A percentile compares a stretch with the other conserved stretches of the same genome.
phyloP scores from a whole-genome alignment of 2,113 vertebrate genomes.

The Helogale parvula region DNA sequence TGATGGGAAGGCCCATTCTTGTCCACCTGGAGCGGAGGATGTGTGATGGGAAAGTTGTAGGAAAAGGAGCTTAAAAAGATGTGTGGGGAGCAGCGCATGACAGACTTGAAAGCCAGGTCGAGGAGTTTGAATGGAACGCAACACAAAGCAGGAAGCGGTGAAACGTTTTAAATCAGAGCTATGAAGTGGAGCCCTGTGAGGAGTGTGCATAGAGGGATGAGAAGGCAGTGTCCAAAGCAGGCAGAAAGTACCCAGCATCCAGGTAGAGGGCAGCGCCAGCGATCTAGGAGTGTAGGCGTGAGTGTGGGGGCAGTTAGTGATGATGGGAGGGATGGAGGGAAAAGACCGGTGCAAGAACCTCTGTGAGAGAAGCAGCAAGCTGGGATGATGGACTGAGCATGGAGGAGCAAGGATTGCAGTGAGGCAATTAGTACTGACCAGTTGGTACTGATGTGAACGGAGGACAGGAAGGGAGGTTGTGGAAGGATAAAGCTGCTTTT shows the following conservation, averaged over 20 bases:
- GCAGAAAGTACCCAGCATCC: not conserved
- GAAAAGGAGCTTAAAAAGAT: not conserved
- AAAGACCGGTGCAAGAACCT: not conserved
- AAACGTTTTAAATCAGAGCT: not conserved
- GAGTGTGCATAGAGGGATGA: not conserved
- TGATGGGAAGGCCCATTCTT: not conserved
- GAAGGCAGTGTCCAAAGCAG: not conserved
- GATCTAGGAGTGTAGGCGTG: accelerated
- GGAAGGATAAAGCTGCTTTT: not conserved
- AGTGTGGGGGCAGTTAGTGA: not conserved
- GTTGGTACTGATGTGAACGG: not conserved
- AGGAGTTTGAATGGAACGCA: not conserved
- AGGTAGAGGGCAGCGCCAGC: not conserved
- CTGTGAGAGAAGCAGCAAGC: not conserved
- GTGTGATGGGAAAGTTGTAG: not conserved
- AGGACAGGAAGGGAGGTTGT: not conserved
- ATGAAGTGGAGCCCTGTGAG: not conserved
- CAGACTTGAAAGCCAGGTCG: not conserved
- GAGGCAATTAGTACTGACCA: not conserved
- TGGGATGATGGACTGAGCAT: not conserved
- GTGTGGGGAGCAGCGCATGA: not conserved
- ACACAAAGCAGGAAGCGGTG: not conserved
- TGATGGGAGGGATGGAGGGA: no score
- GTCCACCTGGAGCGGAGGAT: not conserved
- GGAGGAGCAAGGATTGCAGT: not conserved